phyloP scores from a whole-genome alignment of 1,140 invertebrate species.

The Aphelinus atriplicis region DNA sequence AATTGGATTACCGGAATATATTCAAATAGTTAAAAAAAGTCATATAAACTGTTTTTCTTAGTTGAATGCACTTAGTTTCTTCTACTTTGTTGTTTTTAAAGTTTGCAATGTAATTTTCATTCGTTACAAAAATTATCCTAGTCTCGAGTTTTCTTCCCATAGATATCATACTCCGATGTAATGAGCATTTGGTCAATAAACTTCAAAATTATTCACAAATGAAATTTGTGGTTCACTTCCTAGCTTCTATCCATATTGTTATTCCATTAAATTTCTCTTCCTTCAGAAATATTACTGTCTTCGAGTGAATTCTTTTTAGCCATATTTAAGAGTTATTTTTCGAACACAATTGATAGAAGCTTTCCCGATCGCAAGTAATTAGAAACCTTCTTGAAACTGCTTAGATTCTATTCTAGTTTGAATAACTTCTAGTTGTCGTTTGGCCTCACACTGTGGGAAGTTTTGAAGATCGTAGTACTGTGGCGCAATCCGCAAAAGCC shows the following conservation, averaged over 20 bases:
- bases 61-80: slow-evolving; percentile 28
- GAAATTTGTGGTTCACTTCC: slow-evolving; percentile 28
- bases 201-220: slow-evolving; percentile 34
- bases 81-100: slow-evolving; percentile 27
- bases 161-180: slow-evolving; percentile 17
- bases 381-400: slow-evolving; percentile 89
- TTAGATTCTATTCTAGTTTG: slow-evolving; percentile 85
- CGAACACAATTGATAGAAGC: no score
- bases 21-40: slow-evolving; percentile 17
- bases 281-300: no score
- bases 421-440: slow-evolving; percentile 88
- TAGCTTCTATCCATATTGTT: slow-evolving; percentile 16
- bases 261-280: not conserved
- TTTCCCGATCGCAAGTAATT: slow-evolving; percentile 48
- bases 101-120: slow-evolving; percentile 29
- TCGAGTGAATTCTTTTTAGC: no score
- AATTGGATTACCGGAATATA: not conserved
- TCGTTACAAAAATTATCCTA: slow-evolving; percentile 34
- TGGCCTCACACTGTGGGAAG: slow-evolving; percentile 97
- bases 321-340: no score
- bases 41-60: slow-evolving; percentile 25
- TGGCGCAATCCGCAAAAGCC: slow-evolving; percentile 94
- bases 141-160: slow-evolving; percentile 12
- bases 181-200: slow-evolving; percentile 8
- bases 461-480: slow-evolving; percentile 98